Base-by-base conservation (phyloP, 2,797 vertebrate genomes). In the Nyctalus aviator region DNA sequence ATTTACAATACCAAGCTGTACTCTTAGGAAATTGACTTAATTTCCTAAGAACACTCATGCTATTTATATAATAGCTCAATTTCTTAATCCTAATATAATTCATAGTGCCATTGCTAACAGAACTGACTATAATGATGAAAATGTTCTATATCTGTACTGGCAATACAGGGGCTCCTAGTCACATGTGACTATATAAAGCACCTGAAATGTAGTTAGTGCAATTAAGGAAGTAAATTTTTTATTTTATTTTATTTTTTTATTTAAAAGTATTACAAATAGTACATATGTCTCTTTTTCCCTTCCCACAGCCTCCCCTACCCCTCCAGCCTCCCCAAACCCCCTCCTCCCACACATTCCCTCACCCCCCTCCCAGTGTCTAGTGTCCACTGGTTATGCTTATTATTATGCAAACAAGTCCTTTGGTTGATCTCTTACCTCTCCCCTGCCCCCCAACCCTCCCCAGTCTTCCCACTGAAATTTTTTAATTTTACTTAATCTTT, bases 31-130 rank as follows among this genome's bases (percentile, higher is more conserved):
- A 85, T 62, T 5, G 27, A 94, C 72, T 88, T 92, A 87, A 50
- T 89, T 81, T 62, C 12, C 59, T 62, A 62, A 62, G 59, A 62
- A 27, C 13, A 84, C 44, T 85, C 68, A 66, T 46, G 30, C 8
- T 82, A 82, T 77, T 94, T 88, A 69, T 5, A 84, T 10, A 81
- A 44, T 21, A 69, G 6, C 32, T 85, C 1, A 68, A 90, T 73
- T 55, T 93, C 84, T 90, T 76, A 93, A 89, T 79, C 32, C 1
- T 83, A 57, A 72, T 23, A 41, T 8, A 88, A 90, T 79, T 88
- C 37, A 81, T 8, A 57, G 8, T 78, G 32, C 8, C 84, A 5
- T 53, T 46, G 18, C 77, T 81, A 82, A 53, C 0, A 88, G 46
- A 85, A 83, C 13, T 91, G 75, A 86, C 11, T 73, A 3, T 10